Evolutionary conservation across 1,140 invertebrate species (phyloP).

Genomic region (Musca domestica): DNA sequence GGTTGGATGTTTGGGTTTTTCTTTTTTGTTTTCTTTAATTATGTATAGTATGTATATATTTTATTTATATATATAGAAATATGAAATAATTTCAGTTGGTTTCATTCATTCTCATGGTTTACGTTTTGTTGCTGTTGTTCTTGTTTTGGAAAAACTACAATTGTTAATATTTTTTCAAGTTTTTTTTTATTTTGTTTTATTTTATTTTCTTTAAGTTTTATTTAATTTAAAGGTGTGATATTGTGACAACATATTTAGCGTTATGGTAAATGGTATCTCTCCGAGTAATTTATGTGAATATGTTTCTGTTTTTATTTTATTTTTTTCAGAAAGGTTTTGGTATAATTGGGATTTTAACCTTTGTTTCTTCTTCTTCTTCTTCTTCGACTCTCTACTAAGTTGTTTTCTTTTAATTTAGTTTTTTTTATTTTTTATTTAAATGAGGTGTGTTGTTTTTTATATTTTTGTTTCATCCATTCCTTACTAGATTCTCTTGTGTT

Average conservation of each 20-base stretch:
- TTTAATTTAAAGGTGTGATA: constrained; percentile 17
- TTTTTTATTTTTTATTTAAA: not conserved
- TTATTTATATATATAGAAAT: constrained; percentile 17
- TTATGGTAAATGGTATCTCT: constrained; percentile 19
- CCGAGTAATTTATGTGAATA: constrained; percentile 14
- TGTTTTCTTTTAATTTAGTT: not conserved
- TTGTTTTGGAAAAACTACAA: constrained; percentile 12
- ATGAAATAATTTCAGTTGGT: constrained; percentile 5
- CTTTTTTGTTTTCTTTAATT: not conserved
- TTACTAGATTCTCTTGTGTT: not conserved
- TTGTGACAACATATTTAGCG: constrained; percentile 22
- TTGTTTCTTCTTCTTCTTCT: not conserved
- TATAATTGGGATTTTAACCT: not conserved
- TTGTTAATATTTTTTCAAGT: not conserved
- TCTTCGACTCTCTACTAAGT: not conserved
- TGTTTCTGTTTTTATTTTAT: not conserved
- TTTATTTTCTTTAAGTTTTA: not conserved
- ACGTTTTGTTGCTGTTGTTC: constrained; percentile 4
- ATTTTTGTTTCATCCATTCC: not conserved
- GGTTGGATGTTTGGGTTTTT: not conserved
- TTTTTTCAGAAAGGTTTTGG: constrained; percentile 10
- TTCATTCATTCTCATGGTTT: too few species aligned
- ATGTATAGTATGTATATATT: constrained; percentile 6
- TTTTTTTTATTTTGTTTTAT: too few species aligned
- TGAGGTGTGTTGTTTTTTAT: constrained; percentile 16